Evolutionary conservation across 2,797 vertebrate species (phyloP), one percentile per base, ranked within the genome.

Genomic region (Tangara arthus): DNA sequence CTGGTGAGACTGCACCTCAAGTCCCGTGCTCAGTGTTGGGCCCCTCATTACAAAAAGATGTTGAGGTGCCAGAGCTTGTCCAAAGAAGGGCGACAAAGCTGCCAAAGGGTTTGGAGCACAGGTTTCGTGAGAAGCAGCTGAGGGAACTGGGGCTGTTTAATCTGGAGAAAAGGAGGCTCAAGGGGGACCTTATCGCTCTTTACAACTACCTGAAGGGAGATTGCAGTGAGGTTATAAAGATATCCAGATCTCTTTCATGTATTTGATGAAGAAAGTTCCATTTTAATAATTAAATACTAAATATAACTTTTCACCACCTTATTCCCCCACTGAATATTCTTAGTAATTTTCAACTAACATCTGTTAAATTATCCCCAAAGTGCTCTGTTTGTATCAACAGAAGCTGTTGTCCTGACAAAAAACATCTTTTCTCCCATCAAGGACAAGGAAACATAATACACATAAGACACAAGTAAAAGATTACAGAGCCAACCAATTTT

Each of bases 271-370:
- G 16, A 27, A 47, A 61, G 8, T 47, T 72, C 6, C 21, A 35
- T 77, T 80, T 76, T 64, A 83, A 77, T 91, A 87, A 68, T 68
- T 49, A 89, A 92, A 21, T 39, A 81, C 63, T 46, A 83, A 87
- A 77, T 9, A 42, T 27, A 60, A 64, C 37, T 77, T 89, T 87
- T 46, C n/a, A 76, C 6, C 26, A 81, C 27, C 18, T 77, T 60
- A 46, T 83, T 83, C 16, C 49, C 16, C 21, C 34, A 20, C 16
- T 56, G 78, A 83, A 64, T 80, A 64, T 21, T 71, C 30, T 55
- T 42, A 68, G 16, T 47, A 0, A 50, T 81, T 95, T 87, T 91
- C 28, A 80, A 50, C 41, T 46, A 80, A 59, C 26, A 32, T 64
- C 50, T 87, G n/a, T 56, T 81, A 84, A 83, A 83, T 83, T 72